A percentile compares a stretch with the other conserved stretches of the same genome.
phyloP scores from a whole-genome alignment of 2,113 vertebrate species.

The Chionodraco myersi region DNA sequence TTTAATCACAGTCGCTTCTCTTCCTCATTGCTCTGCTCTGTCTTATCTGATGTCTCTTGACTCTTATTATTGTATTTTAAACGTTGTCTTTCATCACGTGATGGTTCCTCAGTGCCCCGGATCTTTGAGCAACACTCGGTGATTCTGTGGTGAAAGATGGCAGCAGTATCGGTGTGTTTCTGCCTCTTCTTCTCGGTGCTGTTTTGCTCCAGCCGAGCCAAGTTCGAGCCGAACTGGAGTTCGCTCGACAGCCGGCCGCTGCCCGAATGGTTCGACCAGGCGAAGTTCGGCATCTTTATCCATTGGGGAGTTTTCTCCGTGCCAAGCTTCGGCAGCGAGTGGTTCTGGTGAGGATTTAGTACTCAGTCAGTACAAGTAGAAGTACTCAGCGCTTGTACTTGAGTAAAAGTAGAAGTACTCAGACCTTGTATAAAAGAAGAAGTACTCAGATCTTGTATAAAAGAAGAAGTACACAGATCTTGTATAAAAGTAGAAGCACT shows the following conservation, averaged over 20 bases:
- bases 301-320: constrained; percentile 98
- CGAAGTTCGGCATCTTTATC: constrained; percentile 95
- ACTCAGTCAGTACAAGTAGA: too few relatives aligned
- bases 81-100: too few relatives aligned
- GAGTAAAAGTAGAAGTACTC: too few relatives aligned
- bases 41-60: too few relatives aligned
- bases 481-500: too few relatives aligned
- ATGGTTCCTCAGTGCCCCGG: neutral
- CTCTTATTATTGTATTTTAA: neutral
- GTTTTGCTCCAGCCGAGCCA: constrained; percentile 7
- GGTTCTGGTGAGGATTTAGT: constrained; percentile 92
- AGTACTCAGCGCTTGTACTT: too few relatives aligned
- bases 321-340: constrained; percentile 97
- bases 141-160: constrained; percentile 34
- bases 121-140: neutral
- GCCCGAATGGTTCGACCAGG: constrained; percentile 92
- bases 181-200: constrained; percentile 27
- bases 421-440: too few relatives aligned
- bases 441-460: too few relatives aligned
- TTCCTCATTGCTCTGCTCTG: too few relatives aligned
- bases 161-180: neutral
- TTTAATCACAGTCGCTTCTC: too few relatives aligned
- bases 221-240: constrained; percentile 89
- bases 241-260: constrained; percentile 91
- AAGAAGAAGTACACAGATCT: too few relatives aligned